Percentiles rank a stretch among this genome's conserved stretches.
These are phyloP conservation scores for Mustela lutreola DNA, from an alignment of 2,113 vertebrate species.

Conservation along the genomic window DNA sequence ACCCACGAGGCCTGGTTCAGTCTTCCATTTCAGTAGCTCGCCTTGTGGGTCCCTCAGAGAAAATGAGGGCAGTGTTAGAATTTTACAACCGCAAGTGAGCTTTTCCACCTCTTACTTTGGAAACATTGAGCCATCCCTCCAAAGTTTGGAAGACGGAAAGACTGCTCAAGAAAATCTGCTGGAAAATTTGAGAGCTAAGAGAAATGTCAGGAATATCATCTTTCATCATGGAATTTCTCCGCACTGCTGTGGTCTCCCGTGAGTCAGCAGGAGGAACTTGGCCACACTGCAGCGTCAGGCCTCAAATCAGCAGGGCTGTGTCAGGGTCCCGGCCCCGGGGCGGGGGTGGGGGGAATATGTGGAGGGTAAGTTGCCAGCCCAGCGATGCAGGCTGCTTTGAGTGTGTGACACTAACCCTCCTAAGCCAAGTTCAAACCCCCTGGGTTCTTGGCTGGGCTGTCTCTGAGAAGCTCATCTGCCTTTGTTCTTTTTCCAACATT, in stretches of 20 bases:
- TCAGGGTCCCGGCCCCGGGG: background rate
- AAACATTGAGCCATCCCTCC: slow-evolving; percentile 38
- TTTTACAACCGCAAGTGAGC: background rate
- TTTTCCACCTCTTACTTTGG: slow-evolving; percentile 48
- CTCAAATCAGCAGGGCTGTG: background rate
- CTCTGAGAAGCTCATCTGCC: background rate
- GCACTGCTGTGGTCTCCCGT: background rate
- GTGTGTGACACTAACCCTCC: background rate
- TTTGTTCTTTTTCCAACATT: background rate
- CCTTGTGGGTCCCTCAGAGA: background rate
- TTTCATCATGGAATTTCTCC: slow-evolving; percentile 40
- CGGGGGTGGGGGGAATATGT: too few relatives aligned
- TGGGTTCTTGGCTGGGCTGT: background rate
- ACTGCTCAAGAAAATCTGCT: slow-evolving; percentile 36
- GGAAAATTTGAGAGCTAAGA: slow-evolving; percentile 59
- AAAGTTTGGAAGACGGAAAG: background rate
- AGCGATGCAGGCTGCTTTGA: background rate
- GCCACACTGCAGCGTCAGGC: background rate
- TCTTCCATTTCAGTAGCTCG: background rate
- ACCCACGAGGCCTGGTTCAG: background rate
- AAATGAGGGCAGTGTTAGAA: background rate
- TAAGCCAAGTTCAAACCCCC: background rate
- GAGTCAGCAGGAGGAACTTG: slow-evolving; percentile 39
- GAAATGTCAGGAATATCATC: slow-evolving; percentile 25
- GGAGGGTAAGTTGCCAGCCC: background rate